Evolutionary conservation across 2,888 invertebrate genomes (phyloP).

Genomic region (Caenorhabditis sulstoni): DNA sequence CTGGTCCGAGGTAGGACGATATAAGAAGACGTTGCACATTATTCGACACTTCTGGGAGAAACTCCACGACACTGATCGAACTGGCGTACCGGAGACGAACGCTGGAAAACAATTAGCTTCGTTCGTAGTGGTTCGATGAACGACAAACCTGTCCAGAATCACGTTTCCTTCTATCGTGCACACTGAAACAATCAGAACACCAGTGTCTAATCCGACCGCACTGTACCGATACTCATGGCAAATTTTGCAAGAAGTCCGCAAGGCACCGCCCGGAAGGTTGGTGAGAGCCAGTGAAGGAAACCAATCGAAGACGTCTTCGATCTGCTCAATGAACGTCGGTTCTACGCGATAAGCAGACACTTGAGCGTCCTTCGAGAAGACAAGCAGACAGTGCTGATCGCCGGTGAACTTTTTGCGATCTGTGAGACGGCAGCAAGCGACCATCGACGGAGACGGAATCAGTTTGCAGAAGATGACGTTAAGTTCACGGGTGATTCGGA

Average conservation of each 20-base stretch:
- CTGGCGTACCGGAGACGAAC: constrained; percentile 45
- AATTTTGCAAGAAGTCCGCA: constrained; percentile 46
- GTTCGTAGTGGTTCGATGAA: neutral
- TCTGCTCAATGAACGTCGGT: constrained; percentile 25
- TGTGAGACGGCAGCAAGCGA: constrained; percentile 51
- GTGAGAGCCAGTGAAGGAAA: constrained; percentile 56
- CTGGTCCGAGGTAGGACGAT: constrained; percentile 60
- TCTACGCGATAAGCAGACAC: constrained; percentile 51
- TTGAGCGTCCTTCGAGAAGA: constrained; percentile 50
- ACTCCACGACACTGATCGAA: constrained; percentile 56
- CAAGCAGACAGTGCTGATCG: constrained; percentile 48
- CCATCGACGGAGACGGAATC: constrained; percentile 49
- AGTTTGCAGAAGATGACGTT: constrained; percentile 36
- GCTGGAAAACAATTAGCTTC: constrained; percentile 31
- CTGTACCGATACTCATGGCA: constrained; percentile 45
- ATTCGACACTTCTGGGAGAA: constrained; percentile 44
- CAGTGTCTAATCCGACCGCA: constrained; percentile 60
- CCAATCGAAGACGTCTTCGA: constrained; percentile 58
- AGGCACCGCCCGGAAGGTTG: constrained; percentile 49
- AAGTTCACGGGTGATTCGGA: constrained; percentile 39
- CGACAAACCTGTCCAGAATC: constrained; percentile 50
- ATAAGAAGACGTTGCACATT: constrained; percentile 49
- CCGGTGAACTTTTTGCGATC: constrained; percentile 48
- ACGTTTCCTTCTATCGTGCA: constrained; percentile 55
- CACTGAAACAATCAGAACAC: constrained; percentile 50